Evolutionary conservation across 2,888 invertebrate species (phyloP).

Genomic region (Cartodere bifasciata): DNA sequence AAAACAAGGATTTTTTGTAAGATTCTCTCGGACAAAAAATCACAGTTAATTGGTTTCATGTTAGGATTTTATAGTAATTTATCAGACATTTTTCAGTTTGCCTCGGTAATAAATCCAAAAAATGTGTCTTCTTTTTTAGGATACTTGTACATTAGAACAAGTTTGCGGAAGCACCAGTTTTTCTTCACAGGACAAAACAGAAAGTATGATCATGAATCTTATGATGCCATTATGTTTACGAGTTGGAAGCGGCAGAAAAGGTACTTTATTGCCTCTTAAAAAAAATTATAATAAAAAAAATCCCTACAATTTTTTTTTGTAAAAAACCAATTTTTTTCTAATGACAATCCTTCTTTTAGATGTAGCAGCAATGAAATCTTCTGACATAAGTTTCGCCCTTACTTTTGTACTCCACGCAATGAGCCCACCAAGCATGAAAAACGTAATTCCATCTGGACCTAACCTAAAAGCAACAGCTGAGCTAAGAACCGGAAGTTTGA

Average conservation of each 20-base stretch:
- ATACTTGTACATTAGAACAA: constrained; percentile 82
- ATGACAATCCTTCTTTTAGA: constrained; percentile 48
- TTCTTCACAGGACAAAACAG: constrained; percentile 81
- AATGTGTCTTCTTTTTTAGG: too few relatives aligned
- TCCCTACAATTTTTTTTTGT: not conserved
- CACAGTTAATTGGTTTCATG: constrained; percentile 11
- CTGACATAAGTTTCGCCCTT: constrained; percentile 83
- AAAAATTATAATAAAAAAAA: constrained; percentile 1
- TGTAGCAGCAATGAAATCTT: constrained; percentile 75
- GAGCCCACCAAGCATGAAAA: constrained; percentile 62
- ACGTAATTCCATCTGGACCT: constrained; percentile 50
- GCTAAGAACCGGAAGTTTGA: constrained; percentile 66
- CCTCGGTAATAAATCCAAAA: too few relatives aligned
- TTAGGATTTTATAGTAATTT: too few relatives aligned
- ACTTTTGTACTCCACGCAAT: constrained; percentile 83
- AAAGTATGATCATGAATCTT: constrained; percentile 91
- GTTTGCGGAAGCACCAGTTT: constrained; percentile 87
- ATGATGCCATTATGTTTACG: constrained; percentile 91
- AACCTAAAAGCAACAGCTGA: constrained; percentile 58
- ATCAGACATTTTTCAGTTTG: too few relatives aligned
- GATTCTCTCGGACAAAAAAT: not conserved
- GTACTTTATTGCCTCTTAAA: constrained; percentile 35
- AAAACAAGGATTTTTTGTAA: too few relatives aligned
- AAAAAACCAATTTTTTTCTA: not conserved
- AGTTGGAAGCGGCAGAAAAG: constrained; percentile 90